Evolutionary conservation across 2,888 invertebrate species (phyloP).

Genomic region (Cryptus armator): DNA sequence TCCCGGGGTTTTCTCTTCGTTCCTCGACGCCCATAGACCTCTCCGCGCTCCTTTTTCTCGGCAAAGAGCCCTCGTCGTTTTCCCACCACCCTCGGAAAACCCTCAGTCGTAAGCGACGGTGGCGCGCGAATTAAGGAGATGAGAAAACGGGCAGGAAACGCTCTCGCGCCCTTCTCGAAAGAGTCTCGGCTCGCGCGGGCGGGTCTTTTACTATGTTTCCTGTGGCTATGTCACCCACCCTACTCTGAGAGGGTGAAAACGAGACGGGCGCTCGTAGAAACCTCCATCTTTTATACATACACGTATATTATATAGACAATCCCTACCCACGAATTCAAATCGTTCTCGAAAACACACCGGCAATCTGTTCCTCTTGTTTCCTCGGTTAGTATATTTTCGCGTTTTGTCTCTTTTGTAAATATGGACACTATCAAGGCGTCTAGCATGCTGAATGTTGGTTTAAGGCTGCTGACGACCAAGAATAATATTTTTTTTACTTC

Average conservation of each 20-base stretch:
- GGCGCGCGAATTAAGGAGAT: slow-evolving; percentile 62
- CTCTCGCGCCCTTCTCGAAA: slow-evolving; percentile 8
- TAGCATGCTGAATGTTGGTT: not conserved
- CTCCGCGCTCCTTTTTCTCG: slow-evolving; percentile 47
- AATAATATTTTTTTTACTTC: no score
- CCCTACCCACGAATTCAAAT: slow-evolving; percentile 28
- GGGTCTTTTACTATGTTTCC: slow-evolving; percentile 3
- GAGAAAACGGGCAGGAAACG: slow-evolving; percentile 48
- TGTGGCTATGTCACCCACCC: slow-evolving; percentile 27
- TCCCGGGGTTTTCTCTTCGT: slow-evolving; percentile 33
- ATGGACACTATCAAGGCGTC: not conserved
- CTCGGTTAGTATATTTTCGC: not conserved
- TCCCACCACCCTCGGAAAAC: slow-evolving; percentile 4
- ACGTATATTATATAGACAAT: slow-evolving; percentile 3
- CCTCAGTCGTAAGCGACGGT: slow-evolving; percentile 46
- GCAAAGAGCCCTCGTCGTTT: slow-evolving; percentile 30
- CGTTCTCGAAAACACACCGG: slow-evolving; percentile 11
- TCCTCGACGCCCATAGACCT: slow-evolving; percentile 32
- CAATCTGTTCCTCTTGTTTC: slow-evolving; percentile 44
- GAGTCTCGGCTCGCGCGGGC: not conserved
- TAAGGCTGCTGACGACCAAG: no score
- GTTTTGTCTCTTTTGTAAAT: not conserved
- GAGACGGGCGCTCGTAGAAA: slow-evolving; percentile 50
- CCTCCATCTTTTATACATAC: slow-evolving; percentile 14
- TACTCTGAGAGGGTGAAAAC: slow-evolving; percentile 48